Evolutionary conservation across 2,113 vertebrate species (phyloP).

Genomic region (Toxotes jaculatrix): DNA sequence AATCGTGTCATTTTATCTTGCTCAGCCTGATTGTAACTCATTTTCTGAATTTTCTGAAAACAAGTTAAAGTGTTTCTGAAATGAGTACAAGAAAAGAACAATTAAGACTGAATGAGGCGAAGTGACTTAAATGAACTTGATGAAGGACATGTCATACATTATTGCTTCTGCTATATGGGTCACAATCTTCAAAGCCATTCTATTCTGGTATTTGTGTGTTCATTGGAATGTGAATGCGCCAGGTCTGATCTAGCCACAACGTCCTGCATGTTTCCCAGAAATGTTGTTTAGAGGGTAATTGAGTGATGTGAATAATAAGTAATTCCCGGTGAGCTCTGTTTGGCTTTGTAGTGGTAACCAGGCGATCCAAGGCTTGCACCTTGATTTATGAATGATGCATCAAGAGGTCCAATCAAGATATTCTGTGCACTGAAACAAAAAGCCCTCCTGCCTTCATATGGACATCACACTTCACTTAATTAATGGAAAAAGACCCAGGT

Average conservation of each 20-base stretch:
- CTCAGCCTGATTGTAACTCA: neutral
- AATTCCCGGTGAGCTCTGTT: slow-evolving; percentile 47
- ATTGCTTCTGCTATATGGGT: slow-evolving; percentile 1
- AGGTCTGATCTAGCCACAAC: slow-evolving; percentile 4
- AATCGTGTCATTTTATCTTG: neutral
- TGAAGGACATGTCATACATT: neutral
- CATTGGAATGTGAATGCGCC: slow-evolving; percentile 24
- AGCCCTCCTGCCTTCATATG: slow-evolving; percentile 17
- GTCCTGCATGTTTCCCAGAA: slow-evolving; percentile 16
- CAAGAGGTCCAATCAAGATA: slow-evolving; percentile 58
- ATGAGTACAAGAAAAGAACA: neutral
- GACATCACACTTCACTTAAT: slow-evolving; percentile 58
- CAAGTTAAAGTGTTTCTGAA: neutral
- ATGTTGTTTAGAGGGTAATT: slow-evolving; percentile 50
- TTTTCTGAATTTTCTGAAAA: neutral
- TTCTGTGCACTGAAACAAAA: slow-evolving; percentile 53
- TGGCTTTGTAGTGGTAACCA: slow-evolving; percentile 68
- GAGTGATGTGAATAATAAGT: slow-evolving; percentile 65
- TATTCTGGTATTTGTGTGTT: slow-evolving; percentile 2
- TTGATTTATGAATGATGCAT: slow-evolving; percentile 76
- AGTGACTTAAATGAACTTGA: neutral
- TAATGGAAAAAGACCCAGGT: slow-evolving; percentile 54
- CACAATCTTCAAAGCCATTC: slow-evolving; percentile 19
- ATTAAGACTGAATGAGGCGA: neutral
- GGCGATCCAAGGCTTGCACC: slow-evolving; percentile 49